Percentiles rank a stretch among this genome's conserved stretches.
Evolutionary conservation across 2,113 vertebrate genomes (phyloP).

Genomic region (Heteronetta atricapilla): DNA sequence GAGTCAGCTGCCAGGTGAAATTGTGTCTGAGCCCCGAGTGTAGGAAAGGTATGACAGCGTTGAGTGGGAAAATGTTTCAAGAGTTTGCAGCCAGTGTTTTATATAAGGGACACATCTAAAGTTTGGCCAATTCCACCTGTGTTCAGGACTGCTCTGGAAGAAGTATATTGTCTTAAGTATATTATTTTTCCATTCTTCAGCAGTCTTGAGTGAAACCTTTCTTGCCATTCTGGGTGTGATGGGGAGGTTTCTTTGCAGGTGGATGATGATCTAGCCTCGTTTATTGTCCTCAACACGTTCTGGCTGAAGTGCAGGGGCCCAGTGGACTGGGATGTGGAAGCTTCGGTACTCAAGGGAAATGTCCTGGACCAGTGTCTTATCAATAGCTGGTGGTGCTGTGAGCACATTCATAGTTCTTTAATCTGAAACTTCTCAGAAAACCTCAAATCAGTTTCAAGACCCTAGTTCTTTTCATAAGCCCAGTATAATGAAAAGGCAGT

Average conservation of each 20-base stretch:
- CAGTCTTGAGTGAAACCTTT: neutral
- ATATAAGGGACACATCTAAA: neutral
- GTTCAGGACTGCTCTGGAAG: neutral
- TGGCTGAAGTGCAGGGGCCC: neutral
- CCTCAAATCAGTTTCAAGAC: neutral
- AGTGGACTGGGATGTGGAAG: neutral
- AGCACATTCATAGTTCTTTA: neutral
- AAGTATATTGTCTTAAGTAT: neutral
- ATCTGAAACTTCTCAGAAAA: neutral
- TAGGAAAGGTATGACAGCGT: neutral
- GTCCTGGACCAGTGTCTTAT: neutral
- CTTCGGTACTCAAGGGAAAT: neutral
- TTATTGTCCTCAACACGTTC: neutral
- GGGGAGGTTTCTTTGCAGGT: neutral
- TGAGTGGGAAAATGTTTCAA: neutral
- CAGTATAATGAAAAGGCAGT: neutral
- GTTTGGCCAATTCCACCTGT: neutral
- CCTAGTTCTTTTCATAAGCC: neutral
- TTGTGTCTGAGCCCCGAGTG: neutral
- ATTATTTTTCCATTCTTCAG: neutral
- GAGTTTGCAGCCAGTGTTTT: neutral
- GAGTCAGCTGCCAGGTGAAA: neutral
- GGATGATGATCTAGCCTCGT: neutral
- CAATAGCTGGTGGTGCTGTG: neutral
- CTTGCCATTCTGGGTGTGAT: neutral